These are phyloP conservation scores for Griposia aprilina DNA, from an alignment of 2,888 invertebrate genomes.

Conservation along the genomic window DNA sequence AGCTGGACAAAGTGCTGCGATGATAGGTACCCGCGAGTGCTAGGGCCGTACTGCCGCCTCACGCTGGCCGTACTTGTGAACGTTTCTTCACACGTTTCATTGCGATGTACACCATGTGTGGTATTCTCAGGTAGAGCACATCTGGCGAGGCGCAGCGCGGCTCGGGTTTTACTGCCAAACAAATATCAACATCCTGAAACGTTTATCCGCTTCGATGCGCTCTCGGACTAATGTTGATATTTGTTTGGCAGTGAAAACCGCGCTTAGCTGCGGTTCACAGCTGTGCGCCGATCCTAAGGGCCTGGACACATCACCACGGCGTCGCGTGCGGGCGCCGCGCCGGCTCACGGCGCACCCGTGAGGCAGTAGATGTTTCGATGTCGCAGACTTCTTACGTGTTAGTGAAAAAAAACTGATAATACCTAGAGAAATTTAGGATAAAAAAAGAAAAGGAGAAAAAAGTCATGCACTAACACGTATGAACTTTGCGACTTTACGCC, in stretches of 20 bases:
- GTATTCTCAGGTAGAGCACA: not conserved
- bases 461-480: too few relatives aligned
- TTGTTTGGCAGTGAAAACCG: too few relatives aligned
- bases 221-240: constrained; percentile 6
- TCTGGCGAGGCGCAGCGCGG: not conserved
- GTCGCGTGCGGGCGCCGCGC: too few relatives aligned
- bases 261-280: not conserved
- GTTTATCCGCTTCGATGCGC: not conserved
- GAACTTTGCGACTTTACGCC: too few relatives aligned
- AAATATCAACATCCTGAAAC: not conserved
- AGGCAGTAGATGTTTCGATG: too few relatives aligned
- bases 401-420: too few relatives aligned
- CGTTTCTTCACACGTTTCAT: not conserved
- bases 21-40: constrained; percentile 32
- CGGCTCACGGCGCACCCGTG: too few relatives aligned
- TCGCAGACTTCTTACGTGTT: too few relatives aligned
- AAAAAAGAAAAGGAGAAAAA: too few relatives aligned
- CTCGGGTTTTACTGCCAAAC: not conserved
- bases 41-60: not conserved
- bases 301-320: too few relatives aligned
- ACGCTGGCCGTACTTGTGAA: not conserved
- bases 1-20: constrained; percentile 23
- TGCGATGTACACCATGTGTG: not conserved
- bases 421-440: too few relatives aligned
- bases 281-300: not conserved